Percentiles rank a stretch among this genome's conserved stretches.
Conservation (phyloP, 2,113 vertebrate genomes). For the Carassius auratus region DNA sequence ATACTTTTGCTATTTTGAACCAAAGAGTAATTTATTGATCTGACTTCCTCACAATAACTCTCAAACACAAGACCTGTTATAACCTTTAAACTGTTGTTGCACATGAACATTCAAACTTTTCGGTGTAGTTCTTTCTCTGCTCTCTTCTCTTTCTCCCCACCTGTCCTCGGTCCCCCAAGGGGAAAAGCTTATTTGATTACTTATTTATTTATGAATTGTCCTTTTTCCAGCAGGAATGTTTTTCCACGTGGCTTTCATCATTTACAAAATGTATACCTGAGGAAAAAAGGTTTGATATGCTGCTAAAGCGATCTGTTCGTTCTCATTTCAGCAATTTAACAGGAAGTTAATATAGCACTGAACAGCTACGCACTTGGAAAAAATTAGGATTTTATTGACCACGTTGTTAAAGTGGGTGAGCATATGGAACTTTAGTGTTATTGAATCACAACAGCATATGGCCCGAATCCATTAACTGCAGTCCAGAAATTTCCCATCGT, state of each 20-base stretch:
- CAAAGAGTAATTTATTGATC: background rate
- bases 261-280: background rate
- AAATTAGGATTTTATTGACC: constrained; percentile 1
- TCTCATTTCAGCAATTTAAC: constrained; percentile 15
- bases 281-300: background rate
- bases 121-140: background rate
- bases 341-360: constrained; percentile 27
- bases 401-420: background rate
- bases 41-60: background rate
- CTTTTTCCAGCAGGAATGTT: background rate
- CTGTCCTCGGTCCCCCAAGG: background rate
- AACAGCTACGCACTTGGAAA: background rate
- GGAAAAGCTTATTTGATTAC: background rate
- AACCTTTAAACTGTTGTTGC: background rate
- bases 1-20: background rate
- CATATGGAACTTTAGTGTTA: constrained; percentile 39
- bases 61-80: background rate
- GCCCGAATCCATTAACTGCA: constrained; percentile 22
- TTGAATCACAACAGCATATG: constrained; percentile 47
- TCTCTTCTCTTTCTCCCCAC: background rate
- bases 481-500: constrained; percentile 26
- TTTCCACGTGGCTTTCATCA: background rate
- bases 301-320: background rate
- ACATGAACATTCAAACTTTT: background rate
- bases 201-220: no score